Base-by-base conservation (phyloP, 2,888 invertebrate genomes). In the Agrypnus murinus region DNA sequence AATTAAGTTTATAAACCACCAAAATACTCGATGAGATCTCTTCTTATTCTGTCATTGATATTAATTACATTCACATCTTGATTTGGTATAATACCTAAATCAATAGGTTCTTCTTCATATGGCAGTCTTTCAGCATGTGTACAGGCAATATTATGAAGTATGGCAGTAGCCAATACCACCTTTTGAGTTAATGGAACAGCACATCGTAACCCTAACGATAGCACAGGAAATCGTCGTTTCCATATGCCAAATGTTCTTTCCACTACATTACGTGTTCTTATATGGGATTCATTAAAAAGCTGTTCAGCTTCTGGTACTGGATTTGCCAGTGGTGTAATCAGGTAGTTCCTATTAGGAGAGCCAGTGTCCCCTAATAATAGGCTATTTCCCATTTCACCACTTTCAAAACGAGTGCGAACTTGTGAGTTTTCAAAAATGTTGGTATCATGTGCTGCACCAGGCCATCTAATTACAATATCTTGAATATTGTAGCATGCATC, bases 401-500 rank as follows among this genome's bases (percentile, higher is more conserved):
- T 65, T 48, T 72, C 69, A 25, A 72, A 48, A 10, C 14, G 12
- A 6, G 40, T 53, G 36, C 59, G 59, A 5, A 74, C 15, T 3
- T 7, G 7, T 1, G 63, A 63, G 59, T 67, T 67, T 25, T 63
- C 64, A 48, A 67, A 71, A 15, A 71, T 70, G 25, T 46, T 46
- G 8, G 55, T 6, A 43, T 60, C 69, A 57, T 73, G 69, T 2
- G 63, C 53, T 69, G 64, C 73, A 19, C 79, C 79, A 40, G 78
- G 79, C 79, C 80, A 81, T 10, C 79, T 64, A 34, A 72, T 71
- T 8, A 80, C 78, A 19, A 81, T 73, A 60, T 80, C 73, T 12
- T 65, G 46, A 14, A 53, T 46, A 6, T 14, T 12, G 6, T n/a
- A 12, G 1, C 14, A 12, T 9, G 69, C 48, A 58, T 76, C 73